Base-by-base conservation (phyloP, 2,888 invertebrate species). In the Trissoscelio sp. region DNA sequence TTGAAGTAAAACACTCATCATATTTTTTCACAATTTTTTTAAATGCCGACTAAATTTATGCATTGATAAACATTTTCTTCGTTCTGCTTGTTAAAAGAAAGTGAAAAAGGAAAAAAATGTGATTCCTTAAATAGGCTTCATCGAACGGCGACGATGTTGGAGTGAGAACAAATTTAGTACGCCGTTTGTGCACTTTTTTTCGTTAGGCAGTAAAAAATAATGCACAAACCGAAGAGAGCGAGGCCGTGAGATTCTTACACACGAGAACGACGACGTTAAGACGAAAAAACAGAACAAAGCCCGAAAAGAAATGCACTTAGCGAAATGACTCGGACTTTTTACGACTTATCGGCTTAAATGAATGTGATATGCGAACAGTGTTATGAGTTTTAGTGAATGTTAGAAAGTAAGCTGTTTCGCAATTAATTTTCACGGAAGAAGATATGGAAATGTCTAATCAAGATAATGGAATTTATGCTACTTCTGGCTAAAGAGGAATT, bases 271-370 rank as follows among this genome's bases (percentile, higher is more conserved):
- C 44, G 53, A 57, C 53, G 44, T 46, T 46, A 60, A 67, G 53
- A 60, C 44, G 66, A 37, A 44, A 70, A 77, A 81, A 77, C 58
- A 66, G 42, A 77, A 37, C 70, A 58, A 37, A 67, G 60, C 34
- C n/a, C 7, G 57, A 22, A 77, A 81, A 81, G 77, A 77, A 77
- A 77, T 67, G 77, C 81, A 81, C 81, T 81, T 81, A 72, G 73
- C 60, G 46, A 51, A 81, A 81, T 81, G 70, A 70, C 81, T 72
- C 24, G 39, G 39, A 75, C 81, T 81, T 81, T 81, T 77, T 72
- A 79, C 66, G 57, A 66, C 58, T 75, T 81, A 75, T 75, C 58
- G 75, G 51, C 58, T 75, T 66, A 39, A 66, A 75, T 51, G 44
- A 28, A 69, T 48, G 70, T 77, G 72, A 81, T 75, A 70, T 69